Evolutionary conservation across 1,140 invertebrate genomes (phyloP), one percentile per base, ranked within the genome.

Genomic region (Dendrolimus kikuchii): DNA sequence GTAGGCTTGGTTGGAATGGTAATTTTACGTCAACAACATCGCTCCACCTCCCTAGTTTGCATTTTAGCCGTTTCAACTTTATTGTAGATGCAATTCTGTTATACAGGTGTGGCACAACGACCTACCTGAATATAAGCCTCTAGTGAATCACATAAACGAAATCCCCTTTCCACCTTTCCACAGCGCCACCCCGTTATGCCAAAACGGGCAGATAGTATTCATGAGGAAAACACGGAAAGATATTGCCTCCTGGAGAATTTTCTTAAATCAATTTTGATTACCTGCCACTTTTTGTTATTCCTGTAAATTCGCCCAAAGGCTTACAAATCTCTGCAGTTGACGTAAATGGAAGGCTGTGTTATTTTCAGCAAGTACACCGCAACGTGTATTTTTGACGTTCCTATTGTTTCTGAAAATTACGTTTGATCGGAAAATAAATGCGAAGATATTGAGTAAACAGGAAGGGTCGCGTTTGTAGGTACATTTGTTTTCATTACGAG

Each of bases 401-500:
- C 52, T 56, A 60, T 46, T 44, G 49, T 45, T 59, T 62, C 60
- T 62, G 57, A 61, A 69, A 72, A 64, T 67, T 74, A 64, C 56
- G 56, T 68, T 62, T 63, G 67, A 72, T 63, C 60, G 57, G 56
- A 59, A 67, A 67, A 69, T 65, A 69, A 66, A 65, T 60, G 53
- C 55, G 58, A 58, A 66, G 60, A 51, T 68, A 68, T 72, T 61
- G 60, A 64, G 60, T 68, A 63, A 73, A 70, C 66, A 67, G 66
- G 66, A 69, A 71, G 68, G 72, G 70, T 72, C 65, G 55, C 52
- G 60, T 67, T 62, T 70, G 61, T 65, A 74, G 64, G 52, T 66
- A 68, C 69, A 78, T 81, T 74, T 75, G 68, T 81, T 81, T 77
- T 74, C 68, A 81, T 78, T 77, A 77, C 69, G 62, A 66, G 58